Conservation (phyloP, 1,140 invertebrate species). For the Dolichoris vasculosae region DNA sequence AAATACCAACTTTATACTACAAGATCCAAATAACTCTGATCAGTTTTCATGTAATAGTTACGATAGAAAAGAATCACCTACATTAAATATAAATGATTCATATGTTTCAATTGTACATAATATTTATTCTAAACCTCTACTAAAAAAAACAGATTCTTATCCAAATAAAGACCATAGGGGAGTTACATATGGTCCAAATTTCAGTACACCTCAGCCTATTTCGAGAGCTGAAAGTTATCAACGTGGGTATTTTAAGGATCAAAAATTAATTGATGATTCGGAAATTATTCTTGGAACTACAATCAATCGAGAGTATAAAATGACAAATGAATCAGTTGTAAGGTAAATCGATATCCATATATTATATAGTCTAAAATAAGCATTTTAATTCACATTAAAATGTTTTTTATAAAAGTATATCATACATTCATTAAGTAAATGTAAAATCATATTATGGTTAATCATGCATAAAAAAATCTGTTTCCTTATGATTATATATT, state of each 20-base stretch:
- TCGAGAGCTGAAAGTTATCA: slow-evolving; percentile 70
- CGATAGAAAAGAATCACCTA: slow-evolving; percentile 59
- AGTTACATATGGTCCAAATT: slow-evolving; percentile 69
- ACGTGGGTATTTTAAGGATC: slow-evolving; percentile 70
- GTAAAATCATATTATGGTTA: too few species aligned
- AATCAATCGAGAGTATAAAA: slow-evolving; percentile 69
- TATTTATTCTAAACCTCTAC: slow-evolving; percentile 57
- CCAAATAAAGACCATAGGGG: slow-evolving; percentile 64
- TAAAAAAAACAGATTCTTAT: slow-evolving; percentile 65
- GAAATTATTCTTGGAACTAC: slow-evolving; percentile 64
- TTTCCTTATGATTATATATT: too few species aligned
- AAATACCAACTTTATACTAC: slow-evolving; percentile 66
- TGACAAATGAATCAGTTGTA: slow-evolving; percentile 70
- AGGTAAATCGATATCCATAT: slow-evolving; percentile 65
- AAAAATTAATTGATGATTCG: slow-evolving; percentile 67
- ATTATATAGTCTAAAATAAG: too few species aligned
- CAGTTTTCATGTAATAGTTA: slow-evolving; percentile 64
- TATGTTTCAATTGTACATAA: slow-evolving; percentile 66
- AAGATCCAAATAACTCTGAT: slow-evolving; percentile 68
- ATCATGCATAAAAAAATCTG: too few species aligned
- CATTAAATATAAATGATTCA: slow-evolving; percentile 63
- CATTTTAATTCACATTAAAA: too few species aligned
- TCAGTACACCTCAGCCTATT: slow-evolving; percentile 66
- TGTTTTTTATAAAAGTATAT: too few species aligned
- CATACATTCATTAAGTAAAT: too few species aligned